Percentiles rank a stretch among this genome's conserved stretches.
Conservation (phyloP, 2,797 vertebrate species). For the Acanthiza pusilla region DNA sequence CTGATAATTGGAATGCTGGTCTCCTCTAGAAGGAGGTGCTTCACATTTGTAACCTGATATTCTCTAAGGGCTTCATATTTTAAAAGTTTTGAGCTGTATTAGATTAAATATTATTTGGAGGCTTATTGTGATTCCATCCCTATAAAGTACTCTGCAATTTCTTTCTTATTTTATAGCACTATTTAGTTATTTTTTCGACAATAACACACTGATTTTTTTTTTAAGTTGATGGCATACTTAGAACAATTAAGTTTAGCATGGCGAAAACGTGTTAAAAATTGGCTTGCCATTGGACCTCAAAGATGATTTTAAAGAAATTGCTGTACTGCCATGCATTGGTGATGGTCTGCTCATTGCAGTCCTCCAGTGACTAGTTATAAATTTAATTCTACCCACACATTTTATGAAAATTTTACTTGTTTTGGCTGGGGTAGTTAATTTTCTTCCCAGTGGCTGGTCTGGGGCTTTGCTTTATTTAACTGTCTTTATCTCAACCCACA, state of each 20-base stretch:
- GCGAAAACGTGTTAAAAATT: background rate
- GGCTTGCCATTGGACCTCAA: background rate
- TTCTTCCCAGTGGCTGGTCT: too few species aligned
- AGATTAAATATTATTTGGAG: background rate
- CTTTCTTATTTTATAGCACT: background rate
- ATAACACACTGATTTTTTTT: background rate
- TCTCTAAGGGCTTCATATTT: background rate
- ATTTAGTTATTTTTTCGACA: background rate
- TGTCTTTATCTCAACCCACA: fast-evolving
- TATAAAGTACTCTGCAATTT: background rate
- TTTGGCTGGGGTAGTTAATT: background rate
- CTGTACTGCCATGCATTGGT: background rate
- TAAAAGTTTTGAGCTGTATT: background rate
- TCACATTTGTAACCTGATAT: background rate
- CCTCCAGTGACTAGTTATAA: background rate
- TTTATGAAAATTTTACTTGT: background rate
- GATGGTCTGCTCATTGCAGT: background rate
- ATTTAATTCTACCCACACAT: background rate
- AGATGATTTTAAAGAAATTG: background rate
- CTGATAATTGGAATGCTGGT: background rate
- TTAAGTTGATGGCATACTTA: background rate
- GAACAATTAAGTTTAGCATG: background rate
- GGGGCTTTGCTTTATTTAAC: background rate
- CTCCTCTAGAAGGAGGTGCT: background rate
- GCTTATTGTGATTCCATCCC: background rate